phyloP scores from a whole-genome alignment of 2,113 vertebrate species.

The Phasianus colchicus region DNA sequence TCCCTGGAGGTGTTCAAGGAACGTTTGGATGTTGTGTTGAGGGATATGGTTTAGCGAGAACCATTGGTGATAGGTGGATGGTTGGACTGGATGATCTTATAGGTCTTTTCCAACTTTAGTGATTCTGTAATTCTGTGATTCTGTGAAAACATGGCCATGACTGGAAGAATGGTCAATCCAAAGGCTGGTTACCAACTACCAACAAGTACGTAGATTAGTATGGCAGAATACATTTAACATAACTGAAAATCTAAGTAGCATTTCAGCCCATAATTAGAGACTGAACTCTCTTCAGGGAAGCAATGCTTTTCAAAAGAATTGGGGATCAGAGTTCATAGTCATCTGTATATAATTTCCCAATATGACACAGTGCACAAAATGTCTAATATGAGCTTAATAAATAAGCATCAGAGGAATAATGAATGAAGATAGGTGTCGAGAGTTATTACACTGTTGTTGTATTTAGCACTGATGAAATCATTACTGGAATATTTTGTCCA shows the following conservation, averaged over 20 bases:
- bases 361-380: slow-evolving; percentile 40
- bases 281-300: background rate
- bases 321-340: slow-evolving; percentile 27
- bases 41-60: too few species aligned
- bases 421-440: slow-evolving; percentile 68
- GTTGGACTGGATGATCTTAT: too few species aligned
- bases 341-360: slow-evolving; percentile 41
- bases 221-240: background rate
- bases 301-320: slow-evolving; percentile 1
- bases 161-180: background rate
- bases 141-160: background rate
- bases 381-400: slow-evolving; percentile 59
- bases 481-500: slow-evolving; percentile 61
- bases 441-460: slow-evolving; percentile 64
- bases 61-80: too few species aligned
- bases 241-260: background rate
- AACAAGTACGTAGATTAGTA: accelerated
- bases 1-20: too few species aligned
- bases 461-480: slow-evolving; percentile 74
- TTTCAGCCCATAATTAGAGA: background rate
- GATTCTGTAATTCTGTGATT: too few species aligned
- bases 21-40: too few species aligned
- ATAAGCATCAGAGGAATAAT: slow-evolving; percentile 69
- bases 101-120: too few species aligned
- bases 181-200: background rate